A percentile compares a stretch with the other conserved stretches of the same genome.
Conservation (phyloP, 2,797 vertebrate species). For the Rhincodon typus region DNA sequence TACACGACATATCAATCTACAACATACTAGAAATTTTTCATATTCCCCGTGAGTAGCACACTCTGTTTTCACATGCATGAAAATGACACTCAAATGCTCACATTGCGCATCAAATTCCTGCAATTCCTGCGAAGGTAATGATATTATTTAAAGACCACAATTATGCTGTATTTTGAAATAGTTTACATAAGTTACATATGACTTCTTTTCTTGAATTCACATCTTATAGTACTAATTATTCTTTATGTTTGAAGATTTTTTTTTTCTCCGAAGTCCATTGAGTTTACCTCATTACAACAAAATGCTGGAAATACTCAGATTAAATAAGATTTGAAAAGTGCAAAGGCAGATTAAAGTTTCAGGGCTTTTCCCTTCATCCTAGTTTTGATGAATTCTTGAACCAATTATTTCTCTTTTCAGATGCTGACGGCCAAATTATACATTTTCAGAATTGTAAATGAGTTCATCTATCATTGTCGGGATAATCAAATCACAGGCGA, state of each 20-base stretch:
- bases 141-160: background rate
- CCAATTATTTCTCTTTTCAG: background rate
- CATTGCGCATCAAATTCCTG: background rate
- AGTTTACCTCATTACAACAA: background rate
- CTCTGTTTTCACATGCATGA: background rate
- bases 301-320: background rate
- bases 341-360: background rate
- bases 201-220: background rate
- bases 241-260: background rate
- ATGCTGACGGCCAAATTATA: background rate
- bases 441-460: conserved; percentile 13
- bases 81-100: background rate
- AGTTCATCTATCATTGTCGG: conserved; percentile 52
- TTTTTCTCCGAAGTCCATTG: background rate
- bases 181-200: background rate
- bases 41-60: background rate
- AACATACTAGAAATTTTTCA: background rate
- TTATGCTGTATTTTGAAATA: background rate
- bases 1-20: background rate
- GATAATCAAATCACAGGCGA: conserved; percentile 67
- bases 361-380: background rate
- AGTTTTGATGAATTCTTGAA: background rate
- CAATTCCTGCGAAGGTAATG: background rate
- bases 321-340: background rate
- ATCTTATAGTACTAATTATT: background rate